These are phyloP conservation scores for Holotrichia oblita DNA, from an alignment of 1,140 invertebrate species.

Conservation along the genomic window DNA sequence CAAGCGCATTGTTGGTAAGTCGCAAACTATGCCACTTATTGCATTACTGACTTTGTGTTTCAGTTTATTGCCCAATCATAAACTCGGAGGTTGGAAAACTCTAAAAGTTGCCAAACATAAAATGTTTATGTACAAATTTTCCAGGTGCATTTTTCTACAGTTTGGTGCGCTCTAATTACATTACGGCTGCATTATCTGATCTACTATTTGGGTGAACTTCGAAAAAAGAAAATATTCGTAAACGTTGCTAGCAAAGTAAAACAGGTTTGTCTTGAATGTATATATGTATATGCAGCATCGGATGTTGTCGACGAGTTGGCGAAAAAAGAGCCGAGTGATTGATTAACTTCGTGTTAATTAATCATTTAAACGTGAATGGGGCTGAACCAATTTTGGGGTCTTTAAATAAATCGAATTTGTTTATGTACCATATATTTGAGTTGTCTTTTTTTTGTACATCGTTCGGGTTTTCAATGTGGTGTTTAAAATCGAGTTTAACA, in stretches of 20 bases:
- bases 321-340: constrained; percentile 11
- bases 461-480: not conserved
- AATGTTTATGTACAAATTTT: no score
- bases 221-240: not conserved
- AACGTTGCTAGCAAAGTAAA: not conserved
- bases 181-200: no score
- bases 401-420: constrained; percentile 36
- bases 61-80: no score
- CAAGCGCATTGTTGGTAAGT: no score
- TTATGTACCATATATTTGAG: not conserved
- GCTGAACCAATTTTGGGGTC: constrained; percentile 23
- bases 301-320: not conserved
- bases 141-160: no score
- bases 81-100: no score
- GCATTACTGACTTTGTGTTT: no score
- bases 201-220: not conserved
- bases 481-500: not conserved
- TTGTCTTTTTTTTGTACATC: not conserved
- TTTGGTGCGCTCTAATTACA: no score
- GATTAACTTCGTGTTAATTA: constrained; percentile 21
- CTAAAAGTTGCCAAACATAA: no score
- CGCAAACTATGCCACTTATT: no score
- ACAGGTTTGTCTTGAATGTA: not conserved
- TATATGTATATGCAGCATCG: not conserved
- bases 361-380: constrained; percentile 29